Percentiles rank a stretch among this genome's conserved stretches.
These are phyloP conservation scores for Heteropelma amictum DNA, from an alignment of 2,888 invertebrate genomes.

Conservation along the genomic window DNA sequence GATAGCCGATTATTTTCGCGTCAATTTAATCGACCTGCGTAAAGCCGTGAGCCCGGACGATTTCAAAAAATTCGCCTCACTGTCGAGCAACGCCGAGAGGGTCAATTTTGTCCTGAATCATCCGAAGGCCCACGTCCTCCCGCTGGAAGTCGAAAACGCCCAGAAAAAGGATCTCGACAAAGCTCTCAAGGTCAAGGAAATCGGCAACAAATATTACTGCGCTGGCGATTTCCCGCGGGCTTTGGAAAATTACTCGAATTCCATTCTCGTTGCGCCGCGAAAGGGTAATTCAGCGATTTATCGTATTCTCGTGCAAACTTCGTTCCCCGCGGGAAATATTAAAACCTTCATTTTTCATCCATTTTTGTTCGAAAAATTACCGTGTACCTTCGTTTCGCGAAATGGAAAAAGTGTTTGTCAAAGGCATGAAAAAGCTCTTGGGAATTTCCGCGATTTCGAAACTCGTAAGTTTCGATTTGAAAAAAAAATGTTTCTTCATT, in stretches of 20 bases:
- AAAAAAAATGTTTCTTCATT: no score
- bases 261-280: slow-evolving; percentile 83
- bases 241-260: slow-evolving; percentile 84
- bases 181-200: slow-evolving; percentile 84
- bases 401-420: no score
- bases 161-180: slow-evolving; percentile 81
- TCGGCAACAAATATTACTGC: slow-evolving; percentile 86
- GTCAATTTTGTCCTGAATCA: slow-evolving; percentile 81
- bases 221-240: slow-evolving; percentile 85
- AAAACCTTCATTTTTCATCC: not conserved
- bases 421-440: no score
- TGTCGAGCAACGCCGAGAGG: slow-evolving; percentile 83
- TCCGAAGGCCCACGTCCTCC: slow-evolving; percentile 78
- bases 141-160: slow-evolving; percentile 79
- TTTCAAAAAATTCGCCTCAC: slow-evolving; percentile 82
- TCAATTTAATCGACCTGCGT: slow-evolving; percentile 76
- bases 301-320: not conserved
- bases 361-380: no score
- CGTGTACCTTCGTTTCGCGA: no score
- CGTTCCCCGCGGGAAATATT: not conserved
- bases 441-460: no score
- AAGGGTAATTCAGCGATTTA: slow-evolving; percentile 80
- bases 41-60: slow-evolving; percentile 80
- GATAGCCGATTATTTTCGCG: slow-evolving; percentile 68
- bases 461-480: no score